phyloP scores from a whole-genome alignment of 1,140 invertebrate genomes.

The Drosophila novamexicana region DNA sequence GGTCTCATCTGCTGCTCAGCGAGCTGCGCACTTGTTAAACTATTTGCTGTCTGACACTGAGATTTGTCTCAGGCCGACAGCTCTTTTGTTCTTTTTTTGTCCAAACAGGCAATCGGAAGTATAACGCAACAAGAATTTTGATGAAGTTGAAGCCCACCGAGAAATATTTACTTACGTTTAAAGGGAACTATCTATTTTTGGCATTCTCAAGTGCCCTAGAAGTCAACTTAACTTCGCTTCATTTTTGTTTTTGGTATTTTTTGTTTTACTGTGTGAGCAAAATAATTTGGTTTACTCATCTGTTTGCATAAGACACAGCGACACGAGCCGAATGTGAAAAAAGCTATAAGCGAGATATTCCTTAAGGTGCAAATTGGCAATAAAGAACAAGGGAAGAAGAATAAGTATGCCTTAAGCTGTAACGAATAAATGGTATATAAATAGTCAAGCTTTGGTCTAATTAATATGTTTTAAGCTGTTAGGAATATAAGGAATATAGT shows the following conservation, averaged over 20 bases:
- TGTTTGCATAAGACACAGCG: conserved; percentile 7
- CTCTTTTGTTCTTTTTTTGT: conserved; percentile 32
- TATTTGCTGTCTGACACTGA: conserved; percentile 25
- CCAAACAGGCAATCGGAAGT: conserved; percentile 51
- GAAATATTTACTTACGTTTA: conserved; percentile 3
- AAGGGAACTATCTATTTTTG: conserved; percentile 57
- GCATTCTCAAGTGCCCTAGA: conserved; percentile 50
- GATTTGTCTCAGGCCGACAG: conserved; percentile 23
- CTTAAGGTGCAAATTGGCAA: too few relatives aligned
- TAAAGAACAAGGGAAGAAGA: too few relatives aligned
- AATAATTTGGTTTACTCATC: conserved; percentile 13
- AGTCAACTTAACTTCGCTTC: conserved; percentile 30
- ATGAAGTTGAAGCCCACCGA: conserved; percentile 33
- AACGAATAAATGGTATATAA: too few relatives aligned
- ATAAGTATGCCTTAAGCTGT: too few relatives aligned
- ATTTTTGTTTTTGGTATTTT: background rate
- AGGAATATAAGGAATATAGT: too few relatives aligned
- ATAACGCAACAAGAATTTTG: conserved; percentile 29
- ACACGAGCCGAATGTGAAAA: conserved; percentile 27
- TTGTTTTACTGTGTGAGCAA: conserved; percentile 9
- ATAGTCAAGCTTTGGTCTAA: background rate
- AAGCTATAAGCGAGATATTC: too few relatives aligned
- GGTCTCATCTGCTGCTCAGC: conserved; percentile 13
- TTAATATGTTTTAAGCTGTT: too few relatives aligned
- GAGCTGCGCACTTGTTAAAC: conserved; percentile 37